Conservation (phyloP, 2,113 vertebrate species). For the Pachypanchax playfairii region DNA sequence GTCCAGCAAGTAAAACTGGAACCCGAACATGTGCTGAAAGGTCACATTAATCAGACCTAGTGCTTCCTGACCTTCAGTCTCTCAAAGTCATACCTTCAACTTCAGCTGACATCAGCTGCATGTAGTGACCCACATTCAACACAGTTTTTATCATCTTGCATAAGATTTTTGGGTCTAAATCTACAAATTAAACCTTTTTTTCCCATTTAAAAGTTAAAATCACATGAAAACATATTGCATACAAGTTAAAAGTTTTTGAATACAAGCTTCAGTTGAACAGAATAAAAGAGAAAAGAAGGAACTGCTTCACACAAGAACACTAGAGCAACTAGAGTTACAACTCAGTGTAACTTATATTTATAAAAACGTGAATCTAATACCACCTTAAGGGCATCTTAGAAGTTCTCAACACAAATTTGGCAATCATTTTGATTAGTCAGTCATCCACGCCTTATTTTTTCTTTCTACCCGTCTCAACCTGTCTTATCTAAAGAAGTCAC, state of each 20-base stretch:
- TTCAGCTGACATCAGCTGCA: slow-evolving; percentile 24
- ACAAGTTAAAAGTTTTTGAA: no score
- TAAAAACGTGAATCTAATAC: no score
- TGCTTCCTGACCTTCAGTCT: background rate
- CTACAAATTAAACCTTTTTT: no score
- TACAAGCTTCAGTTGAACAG: no score
- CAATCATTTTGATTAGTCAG: background rate
- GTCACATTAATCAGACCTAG: background rate
- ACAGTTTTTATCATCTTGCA: background rate
- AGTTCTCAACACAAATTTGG: background rate
- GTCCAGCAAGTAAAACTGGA: background rate
- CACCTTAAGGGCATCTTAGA: background rate
- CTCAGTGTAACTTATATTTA: no score
- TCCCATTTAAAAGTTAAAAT: no score
- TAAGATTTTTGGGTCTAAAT: no score
- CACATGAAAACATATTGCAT: no score
- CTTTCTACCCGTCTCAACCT: slow-evolving; percentile 6
- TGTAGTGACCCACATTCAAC: background rate
- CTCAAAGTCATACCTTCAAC: slow-evolving; percentile 22
- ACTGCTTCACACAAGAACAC: background rate
- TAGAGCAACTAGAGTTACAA: background rate
- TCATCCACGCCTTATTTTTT: background rate
- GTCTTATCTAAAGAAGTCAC: slow-evolving; percentile 59
- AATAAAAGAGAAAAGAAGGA: no score
- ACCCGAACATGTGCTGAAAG: background rate